Evolutionary conservation across 2,888 invertebrate genomes (phyloP).

Genomic region (Dioctria rufipes): DNA sequence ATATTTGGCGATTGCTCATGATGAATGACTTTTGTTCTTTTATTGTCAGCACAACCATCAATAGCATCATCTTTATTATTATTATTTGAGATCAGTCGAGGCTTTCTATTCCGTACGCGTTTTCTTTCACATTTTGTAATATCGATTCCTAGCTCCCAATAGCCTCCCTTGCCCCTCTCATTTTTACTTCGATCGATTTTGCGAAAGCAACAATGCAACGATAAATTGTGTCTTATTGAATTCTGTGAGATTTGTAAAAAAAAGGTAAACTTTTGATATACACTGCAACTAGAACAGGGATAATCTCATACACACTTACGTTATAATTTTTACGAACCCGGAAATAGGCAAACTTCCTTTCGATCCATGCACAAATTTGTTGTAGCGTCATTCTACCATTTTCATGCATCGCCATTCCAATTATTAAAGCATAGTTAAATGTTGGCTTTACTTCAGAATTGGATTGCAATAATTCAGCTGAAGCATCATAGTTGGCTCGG

Average conservation of each 20-base stretch:
- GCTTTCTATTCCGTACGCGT: constrained; percentile 67
- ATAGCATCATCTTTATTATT: not conserved
- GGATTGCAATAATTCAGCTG: constrained; percentile 65
- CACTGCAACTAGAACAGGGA: not conserved
- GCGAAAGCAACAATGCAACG: constrained; percentile 69
- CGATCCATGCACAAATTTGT: constrained; percentile 70
- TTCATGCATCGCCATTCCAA: constrained; percentile 71
- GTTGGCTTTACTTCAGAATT: constrained; percentile 69
- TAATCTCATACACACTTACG: constrained; percentile 63
- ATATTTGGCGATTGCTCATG: not conserved
- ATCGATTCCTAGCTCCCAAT: constrained; percentile 70
- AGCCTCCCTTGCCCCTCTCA: constrained; percentile 71
- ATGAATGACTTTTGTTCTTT: not conserved
- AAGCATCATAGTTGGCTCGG: constrained; percentile 66
- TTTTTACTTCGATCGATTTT: constrained; percentile 69
- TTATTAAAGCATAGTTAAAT: constrained; percentile 71
- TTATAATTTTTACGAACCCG: constrained; percentile 71
- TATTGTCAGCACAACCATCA: not conserved
- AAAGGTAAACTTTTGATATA: constrained; percentile 42
- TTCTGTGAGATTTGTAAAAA: constrained; percentile 64
- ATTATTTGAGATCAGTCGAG: constrained; percentile 25
- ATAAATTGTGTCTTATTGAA: constrained; percentile 70
- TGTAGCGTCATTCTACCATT: constrained; percentile 69
- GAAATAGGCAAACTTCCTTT: constrained; percentile 70
- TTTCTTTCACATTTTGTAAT: constrained; percentile 68